Conservation (phyloP, 2,797 vertebrate genomes). For the Spinus pinus region DNA sequence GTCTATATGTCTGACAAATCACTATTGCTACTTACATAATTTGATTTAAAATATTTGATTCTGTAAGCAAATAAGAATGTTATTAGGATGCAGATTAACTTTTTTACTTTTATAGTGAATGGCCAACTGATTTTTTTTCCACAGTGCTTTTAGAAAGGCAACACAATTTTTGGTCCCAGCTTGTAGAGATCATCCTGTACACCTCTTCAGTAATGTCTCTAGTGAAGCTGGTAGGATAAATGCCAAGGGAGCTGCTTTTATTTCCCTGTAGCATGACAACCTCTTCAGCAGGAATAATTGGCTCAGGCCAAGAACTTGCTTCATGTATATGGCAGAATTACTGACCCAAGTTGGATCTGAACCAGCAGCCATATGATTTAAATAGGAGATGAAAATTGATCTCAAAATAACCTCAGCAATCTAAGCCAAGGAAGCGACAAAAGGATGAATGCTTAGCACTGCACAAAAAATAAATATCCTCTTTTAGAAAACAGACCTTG, state of each 20-base stretch:
- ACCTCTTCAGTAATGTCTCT: background rate
- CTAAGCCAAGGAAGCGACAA: background rate
- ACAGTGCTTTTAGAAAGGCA: background rate
- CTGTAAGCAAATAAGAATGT: background rate
- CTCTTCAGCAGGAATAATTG: background rate
- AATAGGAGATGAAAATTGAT: conserved; percentile 37
- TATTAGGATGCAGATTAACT: background rate
- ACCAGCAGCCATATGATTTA: conserved; percentile 24
- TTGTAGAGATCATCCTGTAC: background rate
- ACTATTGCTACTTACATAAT: background rate
- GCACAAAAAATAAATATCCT: conserved; percentile 37
- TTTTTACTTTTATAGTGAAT: background rate
- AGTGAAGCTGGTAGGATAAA: background rate
- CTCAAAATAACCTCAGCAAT: conserved; percentile 29
- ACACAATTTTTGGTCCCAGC: background rate
- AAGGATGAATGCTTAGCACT: background rate
- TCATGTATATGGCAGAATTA: conserved; percentile 22
- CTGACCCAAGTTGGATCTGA: conserved; percentile 25
- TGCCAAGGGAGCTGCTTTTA: background rate
- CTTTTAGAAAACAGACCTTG: background rate
- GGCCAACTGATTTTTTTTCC: background rate
- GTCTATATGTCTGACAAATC: background rate
- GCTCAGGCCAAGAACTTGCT: background rate
- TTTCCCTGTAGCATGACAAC: background rate
- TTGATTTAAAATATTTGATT: background rate